Evolutionary conservation across 2,113 vertebrate species (phyloP).

Genomic region (Bungarus multicinctus): DNA sequence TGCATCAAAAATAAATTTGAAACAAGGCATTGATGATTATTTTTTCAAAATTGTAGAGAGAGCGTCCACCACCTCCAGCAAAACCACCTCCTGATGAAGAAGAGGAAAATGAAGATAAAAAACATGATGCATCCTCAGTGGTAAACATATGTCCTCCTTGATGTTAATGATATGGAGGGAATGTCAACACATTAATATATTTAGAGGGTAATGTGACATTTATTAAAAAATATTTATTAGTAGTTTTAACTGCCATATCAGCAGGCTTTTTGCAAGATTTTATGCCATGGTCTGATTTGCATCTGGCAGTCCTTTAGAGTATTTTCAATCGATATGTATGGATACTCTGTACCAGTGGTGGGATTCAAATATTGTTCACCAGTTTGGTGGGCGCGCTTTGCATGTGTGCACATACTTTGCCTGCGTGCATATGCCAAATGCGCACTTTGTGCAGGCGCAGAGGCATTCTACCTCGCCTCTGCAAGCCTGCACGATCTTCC

Average conservation of each 20-base stretch:
- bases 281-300: constrained; percentile 40
- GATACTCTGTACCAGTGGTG: background rate
- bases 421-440: too few species aligned
- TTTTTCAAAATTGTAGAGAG: constrained; percentile 71
- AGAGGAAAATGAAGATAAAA: constrained; percentile 74
- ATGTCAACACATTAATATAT: background rate
- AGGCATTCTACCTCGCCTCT: too few species aligned
- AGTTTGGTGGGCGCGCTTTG: too few species aligned
- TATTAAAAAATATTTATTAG: background rate
- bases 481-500: too few species aligned
- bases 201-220: constrained; percentile 11
- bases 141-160: constrained; percentile 33
- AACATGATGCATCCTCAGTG: constrained; percentile 59
- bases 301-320: constrained; percentile 45
- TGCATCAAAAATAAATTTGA: background rate
- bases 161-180: rapidly evolving
- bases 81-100: constrained; percentile 83
- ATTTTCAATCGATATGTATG: background rate
- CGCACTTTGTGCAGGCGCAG: too few species aligned
- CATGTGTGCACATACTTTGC: too few species aligned
- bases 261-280: background rate
- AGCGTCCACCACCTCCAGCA: constrained; percentile 76
- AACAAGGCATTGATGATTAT: background rate
- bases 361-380: too few species aligned
- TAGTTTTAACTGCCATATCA: constrained; percentile 3